Evolutionary conservation across 2,888 invertebrate genomes (phyloP).

Genomic region (Limenitis camilla): DNA sequence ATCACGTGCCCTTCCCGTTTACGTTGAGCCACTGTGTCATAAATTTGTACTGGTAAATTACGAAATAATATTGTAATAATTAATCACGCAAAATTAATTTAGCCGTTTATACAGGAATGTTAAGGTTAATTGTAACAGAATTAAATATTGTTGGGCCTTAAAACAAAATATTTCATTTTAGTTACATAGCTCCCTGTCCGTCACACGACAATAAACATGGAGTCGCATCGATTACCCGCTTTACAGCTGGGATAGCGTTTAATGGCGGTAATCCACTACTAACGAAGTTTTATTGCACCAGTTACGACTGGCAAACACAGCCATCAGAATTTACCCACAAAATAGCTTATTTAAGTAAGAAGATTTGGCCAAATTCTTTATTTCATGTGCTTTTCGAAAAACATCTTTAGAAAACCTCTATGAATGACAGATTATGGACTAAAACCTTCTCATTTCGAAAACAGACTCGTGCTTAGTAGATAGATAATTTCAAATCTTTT

Average conservation of each 20-base stretch:
- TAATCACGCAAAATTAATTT: no score
- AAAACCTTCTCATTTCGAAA: background rate
- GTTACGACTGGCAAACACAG: constrained; percentile 45
- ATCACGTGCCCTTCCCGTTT: background rate
- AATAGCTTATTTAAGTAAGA: background rate
- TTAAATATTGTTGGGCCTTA: background rate
- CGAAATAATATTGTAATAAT: no score
- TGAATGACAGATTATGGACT: no score
- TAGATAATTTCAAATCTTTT: no score
- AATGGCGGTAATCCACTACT: constrained; percentile 66
- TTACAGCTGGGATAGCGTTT: constrained; percentile 58
- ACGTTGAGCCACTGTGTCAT: background rate
- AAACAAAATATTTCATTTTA: background rate
- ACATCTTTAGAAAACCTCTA: background rate
- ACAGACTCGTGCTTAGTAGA: no score
- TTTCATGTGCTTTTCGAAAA: no score
- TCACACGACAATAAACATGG: constrained; percentile 50
- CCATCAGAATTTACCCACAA: constrained; percentile 22
- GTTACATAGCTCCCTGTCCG: constrained; percentile 32
- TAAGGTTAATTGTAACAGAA: no score
- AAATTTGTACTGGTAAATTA: no score
- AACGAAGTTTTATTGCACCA: constrained; percentile 28
- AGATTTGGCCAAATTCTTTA: no score
- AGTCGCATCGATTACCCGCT: constrained; percentile 61
- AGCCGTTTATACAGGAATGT: no score